Evolutionary conservation across 2,888 invertebrate genomes (phyloP).

Genomic region (Aphodius granarius): DNA sequence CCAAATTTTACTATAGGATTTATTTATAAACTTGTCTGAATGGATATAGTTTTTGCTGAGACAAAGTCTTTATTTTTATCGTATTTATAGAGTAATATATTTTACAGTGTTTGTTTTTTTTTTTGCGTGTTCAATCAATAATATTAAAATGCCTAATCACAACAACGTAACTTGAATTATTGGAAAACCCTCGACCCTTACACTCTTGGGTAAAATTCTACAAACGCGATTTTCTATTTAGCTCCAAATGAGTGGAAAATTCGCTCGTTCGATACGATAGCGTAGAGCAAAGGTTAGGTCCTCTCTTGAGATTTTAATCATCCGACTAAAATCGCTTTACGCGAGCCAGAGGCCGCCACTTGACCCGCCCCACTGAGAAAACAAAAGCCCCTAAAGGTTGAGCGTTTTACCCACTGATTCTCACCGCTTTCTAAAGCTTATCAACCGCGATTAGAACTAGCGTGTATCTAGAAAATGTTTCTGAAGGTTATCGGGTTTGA

Average conservation of each 20-base stretch:
- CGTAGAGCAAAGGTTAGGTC: neutral
- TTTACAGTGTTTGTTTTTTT: too few relatives aligned
- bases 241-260: neutral
- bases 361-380: neutral
- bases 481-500: neutral
- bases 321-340: neutral
- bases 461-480: neutral
- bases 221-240: neutral
- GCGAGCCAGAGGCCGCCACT: neutral
- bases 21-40: too few relatives aligned
- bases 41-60: too few relatives aligned
- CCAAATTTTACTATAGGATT: too few relatives aligned
- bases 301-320: neutral
- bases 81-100: too few relatives aligned
- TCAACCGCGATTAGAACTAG: neutral
- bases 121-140: neutral
- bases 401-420: neutral
- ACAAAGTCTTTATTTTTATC: too few relatives aligned
- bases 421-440: neutral
- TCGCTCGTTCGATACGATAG: neutral
- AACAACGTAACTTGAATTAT: neutral
- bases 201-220: neutral
- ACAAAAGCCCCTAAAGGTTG: neutral
- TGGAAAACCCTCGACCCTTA: neutral
- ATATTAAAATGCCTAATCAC: too few relatives aligned